These are phyloP conservation scores for Musca vetustissima DNA, from an alignment of 1,140 invertebrate genomes.

Conservation along the genomic window DNA sequence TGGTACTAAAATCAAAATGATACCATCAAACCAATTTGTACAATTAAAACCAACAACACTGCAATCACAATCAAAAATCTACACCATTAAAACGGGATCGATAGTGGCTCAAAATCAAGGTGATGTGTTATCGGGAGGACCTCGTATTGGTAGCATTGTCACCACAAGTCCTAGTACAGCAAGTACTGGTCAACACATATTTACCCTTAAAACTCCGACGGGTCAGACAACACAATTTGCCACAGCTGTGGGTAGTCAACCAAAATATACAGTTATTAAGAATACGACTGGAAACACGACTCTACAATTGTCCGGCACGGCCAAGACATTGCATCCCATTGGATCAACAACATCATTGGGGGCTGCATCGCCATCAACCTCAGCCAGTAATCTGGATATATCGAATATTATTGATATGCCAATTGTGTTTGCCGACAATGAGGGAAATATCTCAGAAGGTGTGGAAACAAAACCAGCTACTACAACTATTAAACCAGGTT, in stretches of 20 bases:
- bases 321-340: slow-evolving; percentile 10
- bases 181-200: slow-evolving; percentile 35
- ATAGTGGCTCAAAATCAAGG: slow-evolving; percentile 1
- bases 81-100: slow-evolving; percentile 40
- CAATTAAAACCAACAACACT: slow-evolving; percentile 41
- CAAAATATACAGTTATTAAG: slow-evolving; percentile 56
- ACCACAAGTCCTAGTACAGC: slow-evolving; percentile 34
- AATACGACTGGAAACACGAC: slow-evolving; percentile 51
- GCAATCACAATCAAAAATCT: slow-evolving; percentile 42
- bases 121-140: not conserved
- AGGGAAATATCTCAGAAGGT: slow-evolving; percentile 47
- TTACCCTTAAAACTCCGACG: slow-evolving; percentile 42
- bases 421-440: slow-evolving; percentile 68
- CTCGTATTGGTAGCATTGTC: slow-evolving; percentile 42
- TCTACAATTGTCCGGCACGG: slow-evolving; percentile 36
- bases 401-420: slow-evolving; percentile 68
- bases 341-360: slow-evolving; percentile 5
- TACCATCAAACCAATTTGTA: slow-evolving; percentile 49
- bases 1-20: slow-evolving; percentile 48
- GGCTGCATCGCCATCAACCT: slow-evolving; percentile 12
- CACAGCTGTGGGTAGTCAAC: slow-evolving; percentile 43
- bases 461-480: not conserved
- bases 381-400: slow-evolving; percentile 56
- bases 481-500: slow-evolving; percentile 23
- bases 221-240: slow-evolving; percentile 44